Conservation (phyloP, 2,797 vertebrate genomes). For the Eulemur coronatus region DNA sequence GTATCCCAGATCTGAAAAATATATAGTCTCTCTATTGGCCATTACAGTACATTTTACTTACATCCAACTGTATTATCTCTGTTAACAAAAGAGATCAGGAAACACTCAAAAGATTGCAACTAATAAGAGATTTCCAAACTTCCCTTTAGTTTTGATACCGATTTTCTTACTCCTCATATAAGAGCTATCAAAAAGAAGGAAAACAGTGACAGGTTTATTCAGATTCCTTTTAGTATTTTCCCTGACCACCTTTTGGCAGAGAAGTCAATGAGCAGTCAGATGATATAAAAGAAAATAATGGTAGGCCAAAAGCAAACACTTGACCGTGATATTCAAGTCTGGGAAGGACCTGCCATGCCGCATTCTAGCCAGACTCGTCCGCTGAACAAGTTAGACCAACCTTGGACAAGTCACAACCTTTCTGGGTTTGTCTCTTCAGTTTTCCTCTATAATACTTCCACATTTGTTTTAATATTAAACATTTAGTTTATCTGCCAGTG, state of each 20-base stretch:
- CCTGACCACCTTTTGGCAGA: slow-evolving; percentile 16
- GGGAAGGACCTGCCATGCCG: not conserved
- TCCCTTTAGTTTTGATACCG: not conserved
- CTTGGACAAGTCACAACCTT: not conserved
- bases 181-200: not conserved
- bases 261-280: not conserved
- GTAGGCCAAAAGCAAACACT: not conserved
- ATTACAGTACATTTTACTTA: not conserved
- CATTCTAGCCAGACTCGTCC: not conserved
- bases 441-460: not conserved
- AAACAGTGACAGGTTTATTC: not conserved
- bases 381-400: not conserved
- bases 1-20: not conserved
- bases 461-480: not conserved
- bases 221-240: slow-evolving; percentile 35
- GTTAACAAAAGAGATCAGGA: not conserved
- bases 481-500: not conserved
- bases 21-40: not conserved
- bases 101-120: not conserved
- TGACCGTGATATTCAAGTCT: not conserved
- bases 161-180: not conserved
- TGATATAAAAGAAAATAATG: not conserved
- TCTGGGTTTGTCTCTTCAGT: not conserved
- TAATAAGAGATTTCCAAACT: slow-evolving; percentile 20
- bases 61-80: not conserved